Evolutionary conservation across 2,888 invertebrate genomes (phyloP).

Genomic region (Limnephilus rhombicus): DNA sequence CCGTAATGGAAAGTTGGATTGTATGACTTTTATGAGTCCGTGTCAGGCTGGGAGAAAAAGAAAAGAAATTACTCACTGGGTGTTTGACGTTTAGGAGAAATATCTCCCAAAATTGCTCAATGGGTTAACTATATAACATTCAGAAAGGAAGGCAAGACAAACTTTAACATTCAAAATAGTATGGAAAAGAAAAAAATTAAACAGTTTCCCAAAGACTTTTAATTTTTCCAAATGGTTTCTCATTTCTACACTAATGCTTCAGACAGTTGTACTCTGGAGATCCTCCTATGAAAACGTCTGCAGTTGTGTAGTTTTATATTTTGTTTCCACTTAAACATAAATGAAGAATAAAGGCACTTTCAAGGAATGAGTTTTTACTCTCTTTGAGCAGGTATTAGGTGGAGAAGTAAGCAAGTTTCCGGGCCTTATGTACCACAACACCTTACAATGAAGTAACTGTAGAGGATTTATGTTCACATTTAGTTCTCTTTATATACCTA

Average conservation of each 20-base stretch:
- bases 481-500: background rate
- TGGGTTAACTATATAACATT: background rate
- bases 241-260: background rate
- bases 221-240: background rate
- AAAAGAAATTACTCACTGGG: too few relatives aligned
- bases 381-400: background rate
- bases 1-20: too few relatives aligned
- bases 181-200: background rate
- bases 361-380: slow-evolving; percentile 11
- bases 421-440: background rate
- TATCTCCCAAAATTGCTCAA: too few relatives aligned
- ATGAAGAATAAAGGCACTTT: slow-evolving; percentile 1
- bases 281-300: background rate
- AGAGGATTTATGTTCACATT: background rate
- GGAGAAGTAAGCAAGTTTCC: background rate
- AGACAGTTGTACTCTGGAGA: background rate
- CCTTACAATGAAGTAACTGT: background rate
- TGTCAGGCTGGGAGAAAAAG: too few relatives aligned
- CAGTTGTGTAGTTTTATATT: background rate
- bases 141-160: background rate
- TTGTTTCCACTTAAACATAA: background rate
- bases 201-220: background rate
- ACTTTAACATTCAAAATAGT: background rate
- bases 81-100: too few relatives aligned
- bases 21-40: too few relatives aligned